Evolutionary conservation across 2,888 invertebrate species (phyloP).

Genomic region (Dryomyza anilis): DNA sequence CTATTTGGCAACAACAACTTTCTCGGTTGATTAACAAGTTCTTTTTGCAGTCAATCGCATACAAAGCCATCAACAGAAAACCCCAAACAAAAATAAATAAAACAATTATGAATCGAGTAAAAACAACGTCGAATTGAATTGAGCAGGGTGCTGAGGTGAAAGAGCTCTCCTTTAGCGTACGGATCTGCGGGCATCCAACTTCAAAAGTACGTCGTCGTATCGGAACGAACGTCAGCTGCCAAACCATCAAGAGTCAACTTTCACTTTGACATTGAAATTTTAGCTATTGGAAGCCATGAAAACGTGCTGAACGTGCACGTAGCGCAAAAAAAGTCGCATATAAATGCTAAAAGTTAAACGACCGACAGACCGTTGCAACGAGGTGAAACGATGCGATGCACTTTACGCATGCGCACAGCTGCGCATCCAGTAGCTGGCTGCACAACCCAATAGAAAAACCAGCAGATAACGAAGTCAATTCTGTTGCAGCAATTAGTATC

Average conservation of each 20-base stretch:
- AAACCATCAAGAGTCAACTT: slow-evolving; percentile 50
- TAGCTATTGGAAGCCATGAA: slow-evolving; percentile 20
- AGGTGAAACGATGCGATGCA: background rate
- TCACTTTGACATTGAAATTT: slow-evolving; percentile 61
- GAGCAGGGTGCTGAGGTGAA: no score
- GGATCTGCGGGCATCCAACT: no score
- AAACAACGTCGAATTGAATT: no score
- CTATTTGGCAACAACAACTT: slow-evolving; percentile 41
- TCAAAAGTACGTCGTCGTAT: no score
- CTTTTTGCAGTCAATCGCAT: slow-evolving; percentile 34
- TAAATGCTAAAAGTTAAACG: slow-evolving; percentile 29
- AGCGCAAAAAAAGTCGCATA: no score
- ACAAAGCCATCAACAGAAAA: slow-evolving; percentile 19
- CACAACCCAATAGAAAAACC: background rate
- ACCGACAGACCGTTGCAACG: slow-evolving; percentile 18
- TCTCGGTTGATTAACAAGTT: slow-evolving; percentile 56
- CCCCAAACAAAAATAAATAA: slow-evolving; percentile 36
- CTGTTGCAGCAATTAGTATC: background rate
- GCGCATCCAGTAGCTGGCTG: background rate
- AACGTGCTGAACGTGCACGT: no score
- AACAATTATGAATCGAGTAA: no score
- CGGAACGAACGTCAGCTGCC: background rate
- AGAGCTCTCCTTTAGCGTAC: no score
- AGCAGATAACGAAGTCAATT: background rate
- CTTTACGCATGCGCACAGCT: background rate